Conservation (phyloP, 2,797 vertebrate genomes). For the Geotrypetes seraphini region DNA sequence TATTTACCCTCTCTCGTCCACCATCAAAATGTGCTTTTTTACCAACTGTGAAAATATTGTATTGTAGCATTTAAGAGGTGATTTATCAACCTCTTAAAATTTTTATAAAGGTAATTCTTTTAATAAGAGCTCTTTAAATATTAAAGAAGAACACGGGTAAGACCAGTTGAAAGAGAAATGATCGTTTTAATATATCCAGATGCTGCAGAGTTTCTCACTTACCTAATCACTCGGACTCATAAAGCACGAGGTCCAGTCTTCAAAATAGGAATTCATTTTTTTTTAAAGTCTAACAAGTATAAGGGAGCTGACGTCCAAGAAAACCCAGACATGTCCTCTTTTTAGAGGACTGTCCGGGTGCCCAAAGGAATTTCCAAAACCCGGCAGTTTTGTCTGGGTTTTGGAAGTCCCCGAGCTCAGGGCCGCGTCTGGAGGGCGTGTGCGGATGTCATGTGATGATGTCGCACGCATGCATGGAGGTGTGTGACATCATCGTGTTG, state of each 20-base stretch:
- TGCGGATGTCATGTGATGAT: too few relatives aligned
- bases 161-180: slow-evolving; percentile 17
- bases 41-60: neutral
- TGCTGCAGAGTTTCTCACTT: neutral
- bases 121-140: slow-evolving; percentile 47
- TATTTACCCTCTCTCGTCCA: too few relatives aligned
- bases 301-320: too few relatives aligned
- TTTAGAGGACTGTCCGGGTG: too few relatives aligned
- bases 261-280: neutral
- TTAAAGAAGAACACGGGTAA: slow-evolving; percentile 24
- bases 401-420: too few relatives aligned
- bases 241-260: neutral
- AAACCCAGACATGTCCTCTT: too few relatives aligned
- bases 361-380: too few relatives aligned
- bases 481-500: too few relatives aligned
- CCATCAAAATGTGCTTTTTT: neutral
- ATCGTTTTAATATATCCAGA: slow-evolving; percentile 30
- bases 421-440: too few relatives aligned
- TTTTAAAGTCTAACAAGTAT: neutral
- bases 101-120: slow-evolving; percentile 34
- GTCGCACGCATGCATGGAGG: too few relatives aligned
- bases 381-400: too few relatives aligned
- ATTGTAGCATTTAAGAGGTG: neutral
- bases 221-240: neutral
- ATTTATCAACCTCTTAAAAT: slow-evolving; percentile 17